These are phyloP conservation scores for Poecilia picta DNA, from an alignment of 2,797 vertebrate species.

Conservation along the genomic window DNA sequence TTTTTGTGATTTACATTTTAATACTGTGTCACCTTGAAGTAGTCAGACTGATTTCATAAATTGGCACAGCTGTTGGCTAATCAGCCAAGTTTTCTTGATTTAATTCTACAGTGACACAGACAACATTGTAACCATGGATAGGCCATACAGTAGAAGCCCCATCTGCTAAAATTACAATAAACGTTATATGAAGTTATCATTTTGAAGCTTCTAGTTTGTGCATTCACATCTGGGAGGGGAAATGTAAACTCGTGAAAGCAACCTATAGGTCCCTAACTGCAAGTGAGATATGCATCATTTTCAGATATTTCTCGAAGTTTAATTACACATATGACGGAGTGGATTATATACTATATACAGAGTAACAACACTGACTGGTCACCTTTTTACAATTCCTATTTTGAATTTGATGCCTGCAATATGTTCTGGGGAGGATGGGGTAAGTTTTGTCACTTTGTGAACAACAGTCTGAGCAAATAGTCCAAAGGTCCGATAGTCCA, in stretches of 20 bases:
- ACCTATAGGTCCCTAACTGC: not conserved
- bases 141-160: not conserved
- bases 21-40: slow-evolving; percentile 62
- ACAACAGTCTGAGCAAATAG: too few species aligned
- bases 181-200: not conserved
- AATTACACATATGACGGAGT: not conserved
- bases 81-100: slow-evolving; percentile 59
- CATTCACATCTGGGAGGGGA: not conserved
- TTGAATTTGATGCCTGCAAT: too few species aligned
- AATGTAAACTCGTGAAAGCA: not conserved
- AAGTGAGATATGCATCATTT: not conserved
- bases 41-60: slow-evolving; percentile 64
- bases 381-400: not conserved
- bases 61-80: slow-evolving; percentile 59
- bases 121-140: not conserved
- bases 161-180: not conserved
- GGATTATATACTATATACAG: not conserved
- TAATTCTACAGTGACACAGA: slow-evolving; percentile 39
- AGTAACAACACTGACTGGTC: not conserved
- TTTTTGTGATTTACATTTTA: slow-evolving; percentile 47
- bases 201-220: not conserved
- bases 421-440: too few species aligned
- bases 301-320: not conserved
- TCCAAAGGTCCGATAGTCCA: too few species aligned
- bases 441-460: too few species aligned